A percentile compares a stretch with the other conserved stretches of the same genome.
Conservation (phyloP, 2,113 vertebrate genomes). For the Myiopsitta monachus region DNA sequence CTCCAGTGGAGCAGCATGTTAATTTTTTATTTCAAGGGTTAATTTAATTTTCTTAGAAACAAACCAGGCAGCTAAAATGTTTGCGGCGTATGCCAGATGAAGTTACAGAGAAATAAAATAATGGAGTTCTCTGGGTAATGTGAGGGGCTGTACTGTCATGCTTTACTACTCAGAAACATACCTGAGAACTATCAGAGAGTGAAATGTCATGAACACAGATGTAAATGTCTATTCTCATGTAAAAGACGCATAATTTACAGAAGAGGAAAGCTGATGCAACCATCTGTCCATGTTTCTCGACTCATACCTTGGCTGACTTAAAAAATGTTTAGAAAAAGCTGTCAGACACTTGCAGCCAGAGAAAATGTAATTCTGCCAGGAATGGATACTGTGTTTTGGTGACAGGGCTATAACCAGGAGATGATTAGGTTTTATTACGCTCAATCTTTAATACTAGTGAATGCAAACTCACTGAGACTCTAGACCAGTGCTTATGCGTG, state of each 20-base stretch:
- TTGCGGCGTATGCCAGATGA: background rate
- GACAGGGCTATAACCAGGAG: background rate
- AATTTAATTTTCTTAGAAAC: background rate
- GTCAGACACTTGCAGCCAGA: fast-evolving
- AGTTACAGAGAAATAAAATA: background rate
- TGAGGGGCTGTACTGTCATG: background rate
- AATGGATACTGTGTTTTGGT: background rate
- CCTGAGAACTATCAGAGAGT: background rate
- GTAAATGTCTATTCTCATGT: background rate
- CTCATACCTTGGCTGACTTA: background rate
- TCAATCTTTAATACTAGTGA: background rate
- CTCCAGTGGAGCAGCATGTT: background rate
- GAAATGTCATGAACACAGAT: background rate
- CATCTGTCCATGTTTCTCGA: background rate
- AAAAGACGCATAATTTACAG: background rate
- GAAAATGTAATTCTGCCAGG: background rate
- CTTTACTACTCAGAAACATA: background rate
- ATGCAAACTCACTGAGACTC: background rate
- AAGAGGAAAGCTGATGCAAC: background rate
- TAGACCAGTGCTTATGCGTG: too few species aligned
- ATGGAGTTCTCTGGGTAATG: background rate
- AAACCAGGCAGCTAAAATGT: background rate
- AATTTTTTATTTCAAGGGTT: background rate
- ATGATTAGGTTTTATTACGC: background rate
- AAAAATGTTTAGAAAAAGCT: background rate